Conservation (phyloP, 2,113 vertebrate species). For the Microtus pennsylvanicus region DNA sequence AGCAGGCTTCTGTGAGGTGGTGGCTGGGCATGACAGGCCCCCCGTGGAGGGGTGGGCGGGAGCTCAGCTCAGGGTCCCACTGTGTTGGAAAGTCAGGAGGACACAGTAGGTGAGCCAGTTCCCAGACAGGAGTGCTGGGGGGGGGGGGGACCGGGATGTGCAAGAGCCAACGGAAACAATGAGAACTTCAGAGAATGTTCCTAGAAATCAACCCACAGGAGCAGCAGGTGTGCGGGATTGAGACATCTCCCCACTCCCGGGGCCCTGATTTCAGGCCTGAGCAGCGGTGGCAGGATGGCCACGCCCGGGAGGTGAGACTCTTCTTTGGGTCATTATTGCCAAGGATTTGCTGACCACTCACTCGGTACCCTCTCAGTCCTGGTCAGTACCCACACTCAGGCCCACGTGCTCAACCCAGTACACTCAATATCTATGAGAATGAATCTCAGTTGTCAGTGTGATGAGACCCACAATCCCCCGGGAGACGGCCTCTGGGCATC, state of each 20-base stretch:
- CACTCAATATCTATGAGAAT: too few species aligned
- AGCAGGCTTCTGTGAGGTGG: not conserved
- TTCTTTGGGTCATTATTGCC: not conserved
- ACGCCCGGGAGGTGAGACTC: not conserved
- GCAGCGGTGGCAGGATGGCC: not conserved
- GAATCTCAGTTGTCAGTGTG: not conserved
- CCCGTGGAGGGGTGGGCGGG: not conserved
- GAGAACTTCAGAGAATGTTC: not conserved
- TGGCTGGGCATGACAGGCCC: not conserved
- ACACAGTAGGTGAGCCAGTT: not conserved
- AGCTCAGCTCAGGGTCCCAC: not conserved
- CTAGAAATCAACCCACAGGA: not conserved
- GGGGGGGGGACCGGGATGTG: not conserved
- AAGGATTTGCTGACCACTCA: not conserved
- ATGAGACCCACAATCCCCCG: not conserved
- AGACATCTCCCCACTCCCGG: too few species aligned
- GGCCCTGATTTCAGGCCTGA: not conserved
- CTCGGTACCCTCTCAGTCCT: too few species aligned
- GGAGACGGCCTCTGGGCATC: not conserved
- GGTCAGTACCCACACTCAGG: too few species aligned
- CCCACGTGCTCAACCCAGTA: not conserved
- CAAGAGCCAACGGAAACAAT: not conserved
- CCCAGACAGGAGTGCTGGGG: not conserved
- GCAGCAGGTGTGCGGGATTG: not conserved
- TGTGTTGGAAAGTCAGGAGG: not conserved